Evolutionary conservation across 1,140 invertebrate genomes (phyloP), one percentile per base, ranked within the genome.

Genomic region (Drosophila miranda): DNA sequence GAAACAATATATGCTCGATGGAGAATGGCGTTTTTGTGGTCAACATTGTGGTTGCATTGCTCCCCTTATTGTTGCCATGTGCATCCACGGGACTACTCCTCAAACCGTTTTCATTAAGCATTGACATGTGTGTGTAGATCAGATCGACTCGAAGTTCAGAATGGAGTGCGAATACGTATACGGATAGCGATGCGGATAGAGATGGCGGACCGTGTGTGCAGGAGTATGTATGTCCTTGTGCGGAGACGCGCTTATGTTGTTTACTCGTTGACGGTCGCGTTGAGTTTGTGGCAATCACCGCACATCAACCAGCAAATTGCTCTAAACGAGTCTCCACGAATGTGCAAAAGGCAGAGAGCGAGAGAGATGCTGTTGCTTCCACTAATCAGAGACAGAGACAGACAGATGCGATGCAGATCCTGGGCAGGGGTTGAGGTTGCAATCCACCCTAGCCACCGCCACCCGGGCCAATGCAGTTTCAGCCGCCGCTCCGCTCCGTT

Each of bases 201-300:
- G 41, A 26, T 26, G 23, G 44, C 56, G 19, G 43, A 43, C 42
- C 11, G 42, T 43, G 13, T 0, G 42, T n/a, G 13, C n/a, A 11
- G 6, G 13, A 3, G 13, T 6, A 6, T 43, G 13, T 53, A 56
- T 63, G 64, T 80, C 51, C 71, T 86, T 68, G 61, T 43, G 59
- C 62, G 38, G 52, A 38, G 34, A 13, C 81, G 67, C 78, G 74
- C 50, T 81, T 78, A 83, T 72, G 88, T 89, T 88, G 82, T 88
- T 83, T 89, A 76, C 83, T 86, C 88, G 89, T 90, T 88, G 88
- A 90, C 89, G 88, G 89, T 90, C 75, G 83, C 88, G 78, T 82
- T 90, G 79, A 89, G 86, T 89, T 89, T 83, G 87, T 53, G 77
- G 78, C 86, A 89, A 89, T 89, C 87, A 89, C 87, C 87, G 86